These are phyloP conservation scores for Pachypanchax playfairii DNA, from an alignment of 2,113 vertebrate species.

Conservation along the genomic window DNA sequence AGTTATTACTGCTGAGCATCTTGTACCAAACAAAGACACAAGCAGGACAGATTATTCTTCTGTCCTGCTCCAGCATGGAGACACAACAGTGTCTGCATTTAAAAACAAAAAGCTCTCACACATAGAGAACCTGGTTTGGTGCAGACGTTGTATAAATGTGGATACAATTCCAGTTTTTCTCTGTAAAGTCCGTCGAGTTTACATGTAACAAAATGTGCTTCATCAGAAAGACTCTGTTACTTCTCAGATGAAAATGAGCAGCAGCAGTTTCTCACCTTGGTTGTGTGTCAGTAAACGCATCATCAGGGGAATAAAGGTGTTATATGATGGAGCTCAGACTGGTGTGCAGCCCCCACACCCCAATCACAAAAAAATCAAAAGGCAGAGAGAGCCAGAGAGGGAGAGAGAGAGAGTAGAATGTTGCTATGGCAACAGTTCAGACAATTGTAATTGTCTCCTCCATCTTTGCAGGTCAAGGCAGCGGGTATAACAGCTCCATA, in stretches of 20 bases:
- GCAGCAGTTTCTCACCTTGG: constrained; percentile 5
- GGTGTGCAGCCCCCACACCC: neutral
- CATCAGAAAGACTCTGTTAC: neutral
- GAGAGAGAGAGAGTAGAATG: constrained; percentile 11
- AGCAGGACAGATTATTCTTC: neutral
- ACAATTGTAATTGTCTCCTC: constrained; percentile 65
- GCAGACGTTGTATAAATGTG: no score
- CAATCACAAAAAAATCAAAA: constrained; percentile 19
- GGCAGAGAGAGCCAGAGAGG: neutral
- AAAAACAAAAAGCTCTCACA: no score
- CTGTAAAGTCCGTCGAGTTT: neutral
- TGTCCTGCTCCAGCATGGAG: neutral
- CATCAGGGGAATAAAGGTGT: constrained; percentile 30
- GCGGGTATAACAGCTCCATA: constrained; percentile 33
- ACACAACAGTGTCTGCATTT: no score
- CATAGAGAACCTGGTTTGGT: no score
- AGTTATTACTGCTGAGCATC: no score
- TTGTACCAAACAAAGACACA: no score
- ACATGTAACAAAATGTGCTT: neutral
- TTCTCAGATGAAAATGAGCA: constrained; percentile 3
- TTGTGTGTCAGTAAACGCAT: constrained; percentile 17
- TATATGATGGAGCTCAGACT: constrained; percentile 19
- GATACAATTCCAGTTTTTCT: neutral
- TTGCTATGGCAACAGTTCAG: constrained; percentile 70
- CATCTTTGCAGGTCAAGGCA: constrained; percentile 64